Base-by-base conservation (phyloP, 2,888 invertebrate genomes). In the Clistopyga incitator region DNA sequence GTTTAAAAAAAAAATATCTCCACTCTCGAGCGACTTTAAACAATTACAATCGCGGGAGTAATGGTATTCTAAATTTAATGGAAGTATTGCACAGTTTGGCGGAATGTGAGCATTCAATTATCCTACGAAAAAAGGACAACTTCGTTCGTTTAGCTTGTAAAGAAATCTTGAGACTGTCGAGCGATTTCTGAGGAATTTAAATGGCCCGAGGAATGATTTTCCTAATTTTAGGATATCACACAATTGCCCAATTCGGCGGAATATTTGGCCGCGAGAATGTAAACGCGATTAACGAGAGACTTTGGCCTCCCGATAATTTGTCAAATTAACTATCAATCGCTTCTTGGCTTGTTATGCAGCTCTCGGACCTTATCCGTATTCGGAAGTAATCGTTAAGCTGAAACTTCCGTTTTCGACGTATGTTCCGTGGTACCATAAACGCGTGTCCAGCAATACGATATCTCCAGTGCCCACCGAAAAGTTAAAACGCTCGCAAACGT, bases 391-490 rank as follows among this genome's bases (percentile, higher is more conserved):
- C 15, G 98, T 97, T 59, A 98, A 94, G 87, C 98, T 97, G 89
- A 98, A 96, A 90, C 97, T 95, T 6, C 97, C 96, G 86, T 96
- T 96, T 64, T 96, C 95, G 79, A 98, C 97, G 87, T 95, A 95
- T 50, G 98, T 98, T 72, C 97, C 96, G 92, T 98, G 98, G 92
- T 98, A 98, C 98, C 98, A 98, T 84, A 97, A 95, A 88, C 98
- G 95, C 0, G 98, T 98, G 91, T 98, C 98, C 74, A 98, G 94
- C 81, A 98, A 94, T 82, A 98, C 97, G 96, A 98, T 96, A 94
- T 98, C 98, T 50, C 98, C 98, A 23, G 97, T 96, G 91, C 97
- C 96, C 38, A 97, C 97, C 87, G 96, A 96, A 92, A 97, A 97
- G 83, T 96, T 95, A 88, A 98, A 95, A 59, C 95, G 94, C 82